A percentile compares a stretch with the other conserved stretches of the same genome.
phyloP scores from a whole-genome alignment of 2,113 vertebrate species.

The Chamaea fasciata region DNA sequence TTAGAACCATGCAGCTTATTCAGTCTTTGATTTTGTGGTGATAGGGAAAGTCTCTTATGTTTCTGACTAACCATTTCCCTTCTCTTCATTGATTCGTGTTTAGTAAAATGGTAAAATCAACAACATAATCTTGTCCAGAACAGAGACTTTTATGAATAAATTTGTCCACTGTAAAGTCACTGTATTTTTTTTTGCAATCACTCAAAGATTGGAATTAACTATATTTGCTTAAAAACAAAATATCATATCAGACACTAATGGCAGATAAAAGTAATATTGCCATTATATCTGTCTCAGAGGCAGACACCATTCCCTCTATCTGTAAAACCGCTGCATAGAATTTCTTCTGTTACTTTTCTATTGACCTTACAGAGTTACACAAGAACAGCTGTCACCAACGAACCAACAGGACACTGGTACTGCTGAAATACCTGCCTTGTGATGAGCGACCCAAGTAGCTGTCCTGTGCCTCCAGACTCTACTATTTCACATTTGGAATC shows the following conservation, averaged over 20 bases:
- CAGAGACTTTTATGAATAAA: neutral
- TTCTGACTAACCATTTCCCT: neutral
- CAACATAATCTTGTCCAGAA: neutral
- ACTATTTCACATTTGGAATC: neutral
- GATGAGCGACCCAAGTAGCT: neutral
- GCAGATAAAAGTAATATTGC: neutral
- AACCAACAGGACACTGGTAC: accelerated
- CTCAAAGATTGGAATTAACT: neutral
- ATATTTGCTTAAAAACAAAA: neutral
- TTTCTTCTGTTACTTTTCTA: neutral
- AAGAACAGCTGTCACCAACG: neutral
- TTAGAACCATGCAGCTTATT: neutral
- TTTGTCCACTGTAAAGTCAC: neutral
- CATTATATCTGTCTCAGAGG: neutral
- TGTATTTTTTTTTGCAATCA: neutral
- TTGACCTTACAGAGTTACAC: neutral
- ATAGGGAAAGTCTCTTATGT: neutral
- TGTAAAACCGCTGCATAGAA: neutral
- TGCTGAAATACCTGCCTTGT: neutral
- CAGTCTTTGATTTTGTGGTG: neutral
- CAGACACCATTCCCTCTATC: neutral
- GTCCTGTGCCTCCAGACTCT: neutral
- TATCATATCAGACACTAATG: neutral
- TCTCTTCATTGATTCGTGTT: neutral
- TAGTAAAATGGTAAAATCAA: neutral